A percentile compares a stretch with the other conserved stretches of the same genome.
These are phyloP conservation scores for Schizotus pectinicornis DNA, from an alignment of 2,888 invertebrate species.

Conservation along the genomic window DNA sequence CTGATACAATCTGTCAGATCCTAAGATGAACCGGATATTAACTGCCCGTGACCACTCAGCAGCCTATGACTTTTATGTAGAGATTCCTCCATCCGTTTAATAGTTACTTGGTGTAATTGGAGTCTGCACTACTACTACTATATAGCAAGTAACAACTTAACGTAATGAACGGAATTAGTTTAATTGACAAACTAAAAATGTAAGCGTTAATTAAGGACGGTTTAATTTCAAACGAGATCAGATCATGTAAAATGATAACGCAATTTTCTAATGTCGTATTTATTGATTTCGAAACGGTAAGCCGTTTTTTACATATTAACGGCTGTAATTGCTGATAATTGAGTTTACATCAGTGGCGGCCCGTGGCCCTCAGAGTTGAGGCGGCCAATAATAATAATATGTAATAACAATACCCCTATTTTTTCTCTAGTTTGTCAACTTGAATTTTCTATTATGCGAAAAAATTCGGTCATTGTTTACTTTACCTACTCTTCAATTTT, in stretches of 20 bases:
- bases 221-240: slow-evolving; percentile 10
- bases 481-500: no score
- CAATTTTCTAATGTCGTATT: slow-evolving; percentile 18
- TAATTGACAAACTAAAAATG: no score
- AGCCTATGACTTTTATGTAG: slow-evolving; percentile 22
- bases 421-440: no score
- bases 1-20: slow-evolving; percentile 25
- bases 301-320: slow-evolving; percentile 4
- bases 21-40: slow-evolving; percentile 26
- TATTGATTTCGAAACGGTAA: slow-evolving; percentile 15
- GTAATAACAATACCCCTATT: no score
- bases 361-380: no score
- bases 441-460: no score
- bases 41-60: slow-evolving; percentile 25
- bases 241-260: slow-evolving; percentile 11
- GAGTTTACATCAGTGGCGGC: no score
- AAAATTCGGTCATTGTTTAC: no score
- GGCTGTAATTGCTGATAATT: slow-evolving; percentile 11
- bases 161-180: no score
- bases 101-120: slow-evolving; percentile 25
- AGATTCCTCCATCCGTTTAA: slow-evolving; percentile 6
- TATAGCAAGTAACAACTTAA: neutral
- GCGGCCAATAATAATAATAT: no score
- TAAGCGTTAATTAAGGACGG: neutral
- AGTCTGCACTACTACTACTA: slow-evolving; percentile 16